Base-by-base conservation (phyloP, 2,113 vertebrate genomes). In the Scartelaos histophorus region DNA sequence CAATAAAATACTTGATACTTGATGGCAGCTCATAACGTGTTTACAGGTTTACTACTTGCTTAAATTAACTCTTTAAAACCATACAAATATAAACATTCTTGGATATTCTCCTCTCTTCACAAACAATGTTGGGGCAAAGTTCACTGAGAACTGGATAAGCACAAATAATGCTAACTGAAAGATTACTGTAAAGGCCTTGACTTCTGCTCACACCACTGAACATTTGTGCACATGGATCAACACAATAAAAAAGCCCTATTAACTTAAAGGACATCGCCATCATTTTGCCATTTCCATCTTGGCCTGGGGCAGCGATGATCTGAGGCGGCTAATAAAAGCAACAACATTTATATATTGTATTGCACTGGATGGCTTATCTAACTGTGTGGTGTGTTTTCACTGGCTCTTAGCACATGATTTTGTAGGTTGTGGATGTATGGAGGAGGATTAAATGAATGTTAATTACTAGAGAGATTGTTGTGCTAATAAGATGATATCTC, bases 261-360 rank as follows among this genome's bases (percentile, higher is more conserved):
- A 80, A 53, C 25, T 11, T 34, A 76, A 57, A 62, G 51, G 54
- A 70, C 57, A 82, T 51, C 61, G 65, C 21, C 56, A 67, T 70
- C 46, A 80, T 60, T 66, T 66, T 70, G 68, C 66, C 73, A 51
- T 75, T 74, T 75, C 22, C 69, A 71, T 60, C 9, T 70, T 56
- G 35, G 71, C 73, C 76, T 13, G 19, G 13, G 79, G 82, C 67
- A 47, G n/a, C 24, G 73, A 54, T 56, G 66, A 82, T 81, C 70
- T 67, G 68, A 43, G 79, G 34, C 10, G 57, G 65, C 80, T 78
- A 82, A 81, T 82, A 80, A 79, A 76, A 87, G 81, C 71, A 56
- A 47, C 54, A 45, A 62, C 34, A 60, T 45, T 58, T 64, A 47
- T 75, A 70, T 49, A 43, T 66, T 70, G 51, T 54, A 25, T 66